These are phyloP conservation scores for Sitobion miscanthi DNA, from an alignment of 1,140 invertebrate species.

Conservation along the genomic window DNA sequence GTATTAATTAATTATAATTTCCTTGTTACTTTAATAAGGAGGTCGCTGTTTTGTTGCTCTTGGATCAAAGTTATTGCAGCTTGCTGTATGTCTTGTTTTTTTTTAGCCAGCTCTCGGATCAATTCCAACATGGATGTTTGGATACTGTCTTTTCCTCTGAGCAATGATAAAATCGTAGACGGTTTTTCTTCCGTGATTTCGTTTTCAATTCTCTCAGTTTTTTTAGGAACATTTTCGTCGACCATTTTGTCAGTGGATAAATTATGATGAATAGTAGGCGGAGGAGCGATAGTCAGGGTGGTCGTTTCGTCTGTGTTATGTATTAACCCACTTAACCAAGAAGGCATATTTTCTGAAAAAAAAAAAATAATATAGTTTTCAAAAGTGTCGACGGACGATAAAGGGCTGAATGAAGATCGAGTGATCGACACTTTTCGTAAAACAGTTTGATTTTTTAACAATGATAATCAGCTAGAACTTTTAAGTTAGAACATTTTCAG, in stretches of 20 bases:
- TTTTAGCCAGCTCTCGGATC: not conserved
- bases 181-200: not conserved
- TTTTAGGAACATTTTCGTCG: not conserved
- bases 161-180: not conserved
- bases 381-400: not conserved
- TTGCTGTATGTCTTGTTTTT: slow-evolving; percentile 46
- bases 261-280: too few relatives aligned
- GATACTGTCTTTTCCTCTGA: slow-evolving; percentile 22
- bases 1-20: not conserved
- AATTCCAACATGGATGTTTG: slow-evolving; percentile 18
- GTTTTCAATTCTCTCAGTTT: not conserved
- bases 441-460: too few relatives aligned
- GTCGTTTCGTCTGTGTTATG: slow-evolving; percentile 2
- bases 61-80: slow-evolving; percentile 30
- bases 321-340: slow-evolving; percentile 45
- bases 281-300: not conserved
- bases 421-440: too few relatives aligned
- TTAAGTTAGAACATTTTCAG: too few relatives aligned
- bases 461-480: too few relatives aligned
- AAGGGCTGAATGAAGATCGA: too few relatives aligned
- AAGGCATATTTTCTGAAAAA: slow-evolving; percentile 33
- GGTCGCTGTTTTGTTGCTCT: slow-evolving; percentile 41
- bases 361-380: not conserved
- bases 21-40: slow-evolving; percentile 44
- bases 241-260: not conserved